phyloP scores from a whole-genome alignment of 1,140 invertebrate genomes.

The Palaemon carinicauda region DNA sequence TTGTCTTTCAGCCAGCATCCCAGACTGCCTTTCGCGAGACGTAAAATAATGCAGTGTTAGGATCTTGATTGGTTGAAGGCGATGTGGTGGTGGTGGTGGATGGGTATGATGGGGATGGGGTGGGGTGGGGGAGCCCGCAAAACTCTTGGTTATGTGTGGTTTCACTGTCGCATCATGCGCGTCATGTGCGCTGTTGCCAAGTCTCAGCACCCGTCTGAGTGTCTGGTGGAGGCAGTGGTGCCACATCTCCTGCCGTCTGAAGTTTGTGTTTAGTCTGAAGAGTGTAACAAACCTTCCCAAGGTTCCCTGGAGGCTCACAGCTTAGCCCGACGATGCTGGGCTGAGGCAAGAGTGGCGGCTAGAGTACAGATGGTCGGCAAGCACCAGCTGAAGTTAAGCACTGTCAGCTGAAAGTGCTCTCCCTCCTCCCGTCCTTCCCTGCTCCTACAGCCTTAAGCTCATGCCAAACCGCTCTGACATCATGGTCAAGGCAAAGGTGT shows the following conservation, averaged over 20 bases:
- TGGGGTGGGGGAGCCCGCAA: no score
- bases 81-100: no score
- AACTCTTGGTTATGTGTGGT: no score
- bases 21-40: no score
- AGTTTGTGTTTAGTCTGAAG: slow-evolving; percentile 7
- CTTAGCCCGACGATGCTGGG: not conserved
- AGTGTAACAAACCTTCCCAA: not conserved
- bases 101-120: no score
- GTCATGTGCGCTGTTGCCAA: not conserved
- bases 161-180: not conserved
- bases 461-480: not conserved
- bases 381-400: not conserved
- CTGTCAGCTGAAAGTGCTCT: not conserved
- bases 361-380: slow-evolving; percentile 1
- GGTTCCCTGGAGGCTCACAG: not conserved
- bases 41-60: no score
- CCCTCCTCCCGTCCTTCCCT: not conserved
- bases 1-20: no score
- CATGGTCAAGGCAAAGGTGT: not conserved
- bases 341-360: not conserved
- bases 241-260: not conserved
- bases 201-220: not conserved
- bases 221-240: not conserved
- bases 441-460: no score
- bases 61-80: no score